Evolutionary conservation across 2,888 invertebrate species (phyloP), one percentile per base, ranked within the genome.

Genomic region (Chironomus tentans): DNA sequence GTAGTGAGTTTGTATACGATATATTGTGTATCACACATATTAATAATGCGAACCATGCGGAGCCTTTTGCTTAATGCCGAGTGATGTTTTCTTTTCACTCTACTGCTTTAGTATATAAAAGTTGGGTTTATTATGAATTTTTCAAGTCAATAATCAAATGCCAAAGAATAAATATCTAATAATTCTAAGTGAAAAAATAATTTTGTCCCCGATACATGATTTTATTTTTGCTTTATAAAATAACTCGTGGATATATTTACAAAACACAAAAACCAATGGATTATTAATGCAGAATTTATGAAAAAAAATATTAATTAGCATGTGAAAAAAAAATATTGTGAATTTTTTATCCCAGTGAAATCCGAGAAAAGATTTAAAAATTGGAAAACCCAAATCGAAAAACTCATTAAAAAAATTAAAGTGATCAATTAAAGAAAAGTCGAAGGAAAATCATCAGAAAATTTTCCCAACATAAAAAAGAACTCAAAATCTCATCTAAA

Each of bases 131-230:
- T 65, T 18, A 24, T 65, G 24, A 65, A 21, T 21, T n/a, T 65
- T 68, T 68, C 28, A 68, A 28, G 7, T 68, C 68, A 68, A 24
- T 68, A 38, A 38, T 13, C n/a, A n/a, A n/a, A 68, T 68, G 46
- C 68, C 68, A 68, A 68, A 68, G 68, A 68, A 13, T 68, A 68
- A 68, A 46, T 68, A 68, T 68, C 68, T 65, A 65, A 65, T 18
- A 65, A 65, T 21, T 38, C 10, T 56, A 56, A 56, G 56, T 56
- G 56, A 56, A 56, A 18, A 18, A 7, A 28, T 38, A 38, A 4
- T 38, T 38, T 10, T 38, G 7, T 38, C 5, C 28, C 50, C 50
- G n/a, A n/a, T 38, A 38, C 10, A 38, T 38, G 38, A 1, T n/a
- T 38, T 38, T 38, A 38, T 38, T 38, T 10, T 1, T 38, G 38